Evolutionary conservation across 2,797 vertebrate genomes (phyloP), one percentile per base, ranked within the genome.

Genomic region (Brachymystax lenok): DNA sequence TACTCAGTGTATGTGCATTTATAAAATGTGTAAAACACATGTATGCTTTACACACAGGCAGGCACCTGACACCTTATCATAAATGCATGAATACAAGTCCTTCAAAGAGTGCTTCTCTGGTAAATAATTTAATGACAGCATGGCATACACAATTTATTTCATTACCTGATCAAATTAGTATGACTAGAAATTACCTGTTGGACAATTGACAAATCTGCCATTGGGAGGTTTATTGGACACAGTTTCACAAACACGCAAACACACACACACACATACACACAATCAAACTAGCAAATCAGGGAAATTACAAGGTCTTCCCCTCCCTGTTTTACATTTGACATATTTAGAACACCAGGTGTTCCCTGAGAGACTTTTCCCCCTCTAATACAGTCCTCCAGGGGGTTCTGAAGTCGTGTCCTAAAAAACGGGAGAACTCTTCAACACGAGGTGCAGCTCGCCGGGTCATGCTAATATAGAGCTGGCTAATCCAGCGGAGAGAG

Each of bases 311-410:
- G 61, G 80, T 86, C 74, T 82, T 35, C 51, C 72, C 19, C 16
- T 78, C 30, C 82, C 74, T 78, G 33, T 83, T 64, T 80, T 80
- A 72, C 77, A 69, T 78, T 46, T 89, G 85, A 87, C 80, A 79
- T 87, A 86, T 84, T 86, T 80, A 82, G 87, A 89, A 83, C 87
- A 86, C 79, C 77, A 82, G 83, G 83, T 87, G 83, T 79, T 88
- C 77, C 14, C 3, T 78, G 79, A 85, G 84, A 81, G 85, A 69
- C 63, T 78, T 69, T 46, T 81, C 61, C n/a, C 51, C 79, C 76
- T 74, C 50, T 74, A 46, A 76, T 74, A 51, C 61, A 77, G 76
- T 50, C 56, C 59, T 76, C 77, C 77, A 67, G 73, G 30, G 59
- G 13, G 56, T 40, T 33, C n/a, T 12, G 35, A n/a, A n/a, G 71